Base-by-base conservation (phyloP, 2,888 invertebrate species). In the Panopea generosa region DNA sequence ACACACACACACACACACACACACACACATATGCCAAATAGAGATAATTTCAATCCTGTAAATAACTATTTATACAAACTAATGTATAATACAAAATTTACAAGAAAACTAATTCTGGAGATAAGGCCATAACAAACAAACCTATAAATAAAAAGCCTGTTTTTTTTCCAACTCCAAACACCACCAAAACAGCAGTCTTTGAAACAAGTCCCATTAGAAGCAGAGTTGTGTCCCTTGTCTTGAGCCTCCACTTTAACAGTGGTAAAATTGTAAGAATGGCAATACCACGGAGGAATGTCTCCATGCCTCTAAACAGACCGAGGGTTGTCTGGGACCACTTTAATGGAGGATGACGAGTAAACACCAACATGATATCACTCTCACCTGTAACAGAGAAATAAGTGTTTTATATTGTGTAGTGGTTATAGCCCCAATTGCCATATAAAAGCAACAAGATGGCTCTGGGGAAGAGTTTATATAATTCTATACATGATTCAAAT, bases 311-410 rank as follows among this genome's bases (percentile, higher is more conserved):
- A 72, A 88, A 97, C 81, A 94, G 94, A 87, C 97, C 97, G 89
- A 94, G 96, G 14, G 94, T 93, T 0, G 94, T 93, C 0, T 95
- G 93, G 53, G 95, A 94, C 97, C 97, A 97, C 67, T 95, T 91
- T 87, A 97, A 96, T 43, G 95, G 95, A 18, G 90, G 87, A 40
- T 95, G 93, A 61, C 95, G 94, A 0, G 96, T 95, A 89, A 96
- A 97, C 57, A 97, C 91, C 84, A 95, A 96, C 87, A 95, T 94
- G 89, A 96, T 95, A 22, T 95, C 95, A 79, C 95, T 95, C 89
- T 97, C 97, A 90, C 97, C 97, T 95, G 93, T 43, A 83, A 93
- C 14, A 40, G 9, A 40, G 14, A 40, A 11, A 40, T 11, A 40
- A 11, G 40, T 40, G 7, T 40, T 11, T 40, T 40, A 14, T 40